Conservation (phyloP, 1,140 invertebrate species). For the Sarcophaga peregrina region DNA sequence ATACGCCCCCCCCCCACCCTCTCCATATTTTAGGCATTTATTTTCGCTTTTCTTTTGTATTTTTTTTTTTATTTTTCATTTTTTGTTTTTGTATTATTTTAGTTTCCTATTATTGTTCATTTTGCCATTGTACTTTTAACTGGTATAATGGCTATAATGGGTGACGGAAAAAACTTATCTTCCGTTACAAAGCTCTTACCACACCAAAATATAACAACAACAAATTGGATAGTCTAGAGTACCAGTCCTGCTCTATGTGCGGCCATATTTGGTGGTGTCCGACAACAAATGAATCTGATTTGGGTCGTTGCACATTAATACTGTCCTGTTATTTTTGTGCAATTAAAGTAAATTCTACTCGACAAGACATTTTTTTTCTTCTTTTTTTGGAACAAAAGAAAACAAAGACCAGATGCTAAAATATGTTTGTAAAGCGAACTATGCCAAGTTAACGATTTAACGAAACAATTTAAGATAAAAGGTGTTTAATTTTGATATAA, state of each 20-base stretch:
- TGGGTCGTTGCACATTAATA: constrained; percentile 42
- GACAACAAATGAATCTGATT: constrained; percentile 40
- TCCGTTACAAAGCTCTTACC: background rate
- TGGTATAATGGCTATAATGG: background rate
- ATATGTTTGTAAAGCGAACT: too few relatives aligned
- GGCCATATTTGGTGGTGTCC: constrained; percentile 15
- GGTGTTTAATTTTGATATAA: too few relatives aligned
- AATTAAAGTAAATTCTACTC: background rate
- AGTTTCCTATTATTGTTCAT: background rate
- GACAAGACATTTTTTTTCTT: too few relatives aligned
- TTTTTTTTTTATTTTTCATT: background rate
- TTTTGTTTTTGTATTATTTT: background rate
- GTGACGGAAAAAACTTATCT: constrained; percentile 5
- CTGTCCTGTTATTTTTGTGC: constrained; percentile 24
- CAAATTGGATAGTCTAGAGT: background rate
- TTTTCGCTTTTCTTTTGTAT: background rate
- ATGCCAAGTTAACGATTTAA: too few relatives aligned
- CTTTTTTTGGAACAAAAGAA: too few relatives aligned
- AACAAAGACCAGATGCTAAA: too few relatives aligned
- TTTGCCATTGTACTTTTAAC: background rate
- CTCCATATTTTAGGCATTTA: background rate
- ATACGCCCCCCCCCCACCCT: too few relatives aligned
- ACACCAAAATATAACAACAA: background rate
- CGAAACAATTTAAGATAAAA: too few relatives aligned
- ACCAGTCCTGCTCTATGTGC: constrained; percentile 4